Evolutionary conservation across 2,888 invertebrate species (phyloP), one percentile per base, ranked within the genome.

Genomic region (Trimorus sp.): DNA sequence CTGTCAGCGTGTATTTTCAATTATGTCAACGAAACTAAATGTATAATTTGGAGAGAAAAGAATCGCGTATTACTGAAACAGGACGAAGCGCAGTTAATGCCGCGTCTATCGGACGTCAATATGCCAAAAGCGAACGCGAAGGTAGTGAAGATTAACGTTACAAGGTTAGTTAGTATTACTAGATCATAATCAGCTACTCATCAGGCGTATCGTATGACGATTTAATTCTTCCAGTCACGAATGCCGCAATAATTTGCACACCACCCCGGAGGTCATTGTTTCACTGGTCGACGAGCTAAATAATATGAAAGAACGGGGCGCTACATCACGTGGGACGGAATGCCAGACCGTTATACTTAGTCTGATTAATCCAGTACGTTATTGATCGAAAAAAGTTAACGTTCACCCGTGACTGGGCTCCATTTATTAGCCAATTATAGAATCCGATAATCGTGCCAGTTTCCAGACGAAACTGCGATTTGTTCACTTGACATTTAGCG

Each of bases 41-140:
- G 59, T 51, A 60, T 60, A 51, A 42, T n/a, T 36, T 9, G 14
- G 48, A 42, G 62, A 65, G 38, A 38, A 74, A 56, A 14, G 63
- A 7, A 11, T 76, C 75, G 71, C 80, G n/a, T 11, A n/a, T 48
- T 48, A 48, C 12, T 48, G 2, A 48, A 48, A 89, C 88, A 26
- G 26, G 26, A 88, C 86, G 88, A 89, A 88, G 89, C 85, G 87
- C 86, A 26, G 26, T 26, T 48, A 48, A n/a, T 83, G 86, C 82
- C 83, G 86, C 85, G 86, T 48, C n/a, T 48, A n/a, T 48, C 14
- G n/a, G 85, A 85, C 83, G 83, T 77, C 73, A 79, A 85, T 84
- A 83, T 78, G 75, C 63, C n/a, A 40, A 70, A 51, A 70, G 40
- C 26, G 49, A 60, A 53, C 51, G 40, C 53, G 60, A 75, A 45